Percentiles rank a stretch among this genome's conserved stretches.
Conservation (phyloP, 2,797 vertebrate genomes). For the Cynopterus sphinx region DNA sequence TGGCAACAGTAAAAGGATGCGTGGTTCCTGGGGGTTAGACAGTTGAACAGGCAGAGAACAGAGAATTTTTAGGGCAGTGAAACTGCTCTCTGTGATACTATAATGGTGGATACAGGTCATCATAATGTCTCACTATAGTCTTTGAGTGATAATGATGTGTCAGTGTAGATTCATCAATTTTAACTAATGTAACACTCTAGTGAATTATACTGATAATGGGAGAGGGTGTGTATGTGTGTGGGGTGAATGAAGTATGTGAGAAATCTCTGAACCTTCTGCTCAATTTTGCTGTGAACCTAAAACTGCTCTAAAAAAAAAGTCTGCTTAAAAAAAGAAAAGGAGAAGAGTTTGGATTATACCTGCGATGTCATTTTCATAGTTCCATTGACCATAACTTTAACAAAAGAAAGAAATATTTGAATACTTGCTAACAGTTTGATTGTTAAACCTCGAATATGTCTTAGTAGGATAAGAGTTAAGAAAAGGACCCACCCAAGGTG, state of each 20-base stretch:
- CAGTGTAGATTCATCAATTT: not conserved
- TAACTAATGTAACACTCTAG: not conserved
- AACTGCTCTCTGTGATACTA: not conserved
- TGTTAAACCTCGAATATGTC: slow-evolving; percentile 70
- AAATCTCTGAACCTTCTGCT: not conserved
- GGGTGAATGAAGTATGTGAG: too few species aligned
- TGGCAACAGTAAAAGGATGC: not conserved
- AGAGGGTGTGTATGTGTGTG: not conserved
- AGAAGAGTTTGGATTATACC: not conserved
- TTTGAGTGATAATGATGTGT: not conserved
- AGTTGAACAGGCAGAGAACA: not conserved
- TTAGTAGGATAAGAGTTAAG: not conserved
- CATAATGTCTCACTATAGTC: not conserved
- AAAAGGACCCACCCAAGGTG: not conserved
- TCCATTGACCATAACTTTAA: slow-evolving; percentile 54
- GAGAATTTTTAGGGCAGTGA: not conserved
- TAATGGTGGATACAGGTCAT: not conserved
- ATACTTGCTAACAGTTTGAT: slow-evolving; percentile 68
- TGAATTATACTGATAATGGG: not conserved
- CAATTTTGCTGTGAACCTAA: not conserved
- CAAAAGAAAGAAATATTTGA: slow-evolving; percentile 50
- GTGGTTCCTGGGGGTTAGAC: not conserved
- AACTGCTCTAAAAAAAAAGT: not conserved
- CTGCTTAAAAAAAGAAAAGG: not conserved
- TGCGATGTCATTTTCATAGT: not conserved